These are phyloP conservation scores for Montipora capricornis DNA, from an alignment of 64 coral and sea anemone genomes.

Conservation along the genomic window DNA sequence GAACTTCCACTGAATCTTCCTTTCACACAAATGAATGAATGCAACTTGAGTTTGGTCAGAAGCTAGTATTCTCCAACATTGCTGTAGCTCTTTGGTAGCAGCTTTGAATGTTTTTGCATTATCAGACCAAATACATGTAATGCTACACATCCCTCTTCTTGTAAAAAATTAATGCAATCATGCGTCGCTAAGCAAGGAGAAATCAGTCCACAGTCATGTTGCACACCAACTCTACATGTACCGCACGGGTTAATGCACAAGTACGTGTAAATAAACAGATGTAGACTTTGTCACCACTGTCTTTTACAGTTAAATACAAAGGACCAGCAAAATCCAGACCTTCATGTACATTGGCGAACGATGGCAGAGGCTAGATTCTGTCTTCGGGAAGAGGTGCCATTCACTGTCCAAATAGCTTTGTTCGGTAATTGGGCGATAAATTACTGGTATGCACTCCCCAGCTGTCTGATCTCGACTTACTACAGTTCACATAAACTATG, in stretches of 20 bases:
- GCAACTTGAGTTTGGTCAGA: not conserved
- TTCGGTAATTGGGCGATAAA: not conserved
- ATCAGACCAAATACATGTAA: not conserved
- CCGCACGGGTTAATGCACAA: not conserved
- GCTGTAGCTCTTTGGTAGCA: not conserved
- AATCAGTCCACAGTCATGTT: not conserved
- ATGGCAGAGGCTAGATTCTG: not conserved
- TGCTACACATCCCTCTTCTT: not conserved
- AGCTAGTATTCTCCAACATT: not conserved
- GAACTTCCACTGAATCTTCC: not conserved
- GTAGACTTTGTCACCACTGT: not conserved
- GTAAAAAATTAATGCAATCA: not conserved
- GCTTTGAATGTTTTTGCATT: not conserved
- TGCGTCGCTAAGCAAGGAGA: not conserved
- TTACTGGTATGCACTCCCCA: no score
- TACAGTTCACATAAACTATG: no score
- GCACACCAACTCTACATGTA: not conserved
- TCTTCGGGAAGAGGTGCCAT: not conserved
- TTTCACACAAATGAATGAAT: not conserved
- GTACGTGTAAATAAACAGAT: no score
- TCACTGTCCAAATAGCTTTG: not conserved
- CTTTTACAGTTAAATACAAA: not conserved
- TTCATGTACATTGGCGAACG: not conserved
- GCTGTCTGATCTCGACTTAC: no score
- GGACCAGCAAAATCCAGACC: no score